Conservation (phyloP, 2,113 vertebrate genomes). For the Pterocles gutturalis region DNA sequence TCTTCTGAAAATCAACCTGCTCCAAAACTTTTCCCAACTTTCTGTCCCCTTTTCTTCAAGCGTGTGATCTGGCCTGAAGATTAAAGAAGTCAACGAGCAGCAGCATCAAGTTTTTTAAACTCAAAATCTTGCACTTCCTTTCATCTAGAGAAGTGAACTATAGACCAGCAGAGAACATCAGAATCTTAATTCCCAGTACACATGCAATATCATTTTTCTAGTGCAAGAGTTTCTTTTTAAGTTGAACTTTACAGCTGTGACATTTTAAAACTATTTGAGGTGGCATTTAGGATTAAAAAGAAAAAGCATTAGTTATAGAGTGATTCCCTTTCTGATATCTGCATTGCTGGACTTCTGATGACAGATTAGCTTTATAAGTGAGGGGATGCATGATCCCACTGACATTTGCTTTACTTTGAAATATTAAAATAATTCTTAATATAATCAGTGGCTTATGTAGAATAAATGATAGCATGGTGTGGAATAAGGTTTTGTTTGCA, state of each 20-base stretch:
- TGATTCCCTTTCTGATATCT: not conserved
- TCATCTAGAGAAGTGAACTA: not conserved
- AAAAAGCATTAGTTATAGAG: not conserved
- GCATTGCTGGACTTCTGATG: not conserved
- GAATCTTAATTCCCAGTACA: not conserved
- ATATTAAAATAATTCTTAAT: not conserved
- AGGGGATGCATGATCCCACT: not conserved
- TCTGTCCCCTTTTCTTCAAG: not conserved
- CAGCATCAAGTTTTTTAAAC: not conserved
- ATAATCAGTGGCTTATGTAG: not conserved
- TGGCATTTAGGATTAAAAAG: not conserved
- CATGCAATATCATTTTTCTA: not conserved
- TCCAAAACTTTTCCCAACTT: not conserved
- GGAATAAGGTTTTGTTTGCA: not conserved
- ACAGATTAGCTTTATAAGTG: not conserved
- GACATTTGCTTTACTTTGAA: slow-evolving; percentile 7
- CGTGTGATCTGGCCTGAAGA: not conserved
- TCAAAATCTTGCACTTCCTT: not conserved
- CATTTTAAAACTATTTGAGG: slow-evolving; percentile 2
- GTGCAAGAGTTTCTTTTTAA: not conserved
- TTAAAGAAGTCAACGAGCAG: not conserved
- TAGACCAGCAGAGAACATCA: not conserved
- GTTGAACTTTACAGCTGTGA: not conserved
- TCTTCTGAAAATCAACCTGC: not conserved
- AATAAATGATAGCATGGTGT: not conserved